Conservation (phyloP, 2,113 vertebrate genomes). For the Microcebus griseorufus region DNA sequence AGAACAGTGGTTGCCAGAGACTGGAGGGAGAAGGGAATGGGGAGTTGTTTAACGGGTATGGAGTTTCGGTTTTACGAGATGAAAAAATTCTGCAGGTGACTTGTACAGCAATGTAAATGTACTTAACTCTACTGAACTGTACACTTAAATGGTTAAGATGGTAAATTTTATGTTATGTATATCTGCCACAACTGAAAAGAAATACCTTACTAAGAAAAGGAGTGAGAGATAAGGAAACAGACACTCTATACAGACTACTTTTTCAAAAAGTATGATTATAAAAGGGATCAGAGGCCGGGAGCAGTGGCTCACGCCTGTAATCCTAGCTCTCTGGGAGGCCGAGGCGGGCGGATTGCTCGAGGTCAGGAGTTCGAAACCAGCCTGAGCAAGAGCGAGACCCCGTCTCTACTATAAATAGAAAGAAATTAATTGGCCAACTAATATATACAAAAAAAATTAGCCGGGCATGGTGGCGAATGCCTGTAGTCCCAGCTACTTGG, state of each 20-base stretch:
- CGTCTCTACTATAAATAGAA: too few relatives aligned
- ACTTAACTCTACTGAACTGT: background rate
- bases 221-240: background rate
- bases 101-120: background rate
- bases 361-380: too few relatives aligned
- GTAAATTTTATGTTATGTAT: background rate
- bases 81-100: background rate
- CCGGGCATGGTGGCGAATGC: too few relatives aligned
- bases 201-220: background rate
- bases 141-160: background rate
- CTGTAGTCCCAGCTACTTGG: too few relatives aligned
- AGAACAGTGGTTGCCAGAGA: background rate
- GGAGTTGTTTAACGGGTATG: background rate
- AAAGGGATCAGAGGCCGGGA: background rate
- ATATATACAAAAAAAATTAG: too few relatives aligned
- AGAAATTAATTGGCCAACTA: too few relatives aligned
- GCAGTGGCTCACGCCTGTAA: too few relatives aligned
- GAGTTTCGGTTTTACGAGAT: background rate
- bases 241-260: background rate
- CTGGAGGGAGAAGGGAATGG: background rate
- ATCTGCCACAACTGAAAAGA: conserved; percentile 3
- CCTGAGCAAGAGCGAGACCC: too few relatives aligned
- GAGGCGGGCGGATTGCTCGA: too few relatives aligned
- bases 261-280: background rate
- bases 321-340: too few relatives aligned